These are phyloP conservation scores for Erpobdella octoculata DNA, from an alignment of 2,888 invertebrate genomes.

Conservation along the genomic window DNA sequence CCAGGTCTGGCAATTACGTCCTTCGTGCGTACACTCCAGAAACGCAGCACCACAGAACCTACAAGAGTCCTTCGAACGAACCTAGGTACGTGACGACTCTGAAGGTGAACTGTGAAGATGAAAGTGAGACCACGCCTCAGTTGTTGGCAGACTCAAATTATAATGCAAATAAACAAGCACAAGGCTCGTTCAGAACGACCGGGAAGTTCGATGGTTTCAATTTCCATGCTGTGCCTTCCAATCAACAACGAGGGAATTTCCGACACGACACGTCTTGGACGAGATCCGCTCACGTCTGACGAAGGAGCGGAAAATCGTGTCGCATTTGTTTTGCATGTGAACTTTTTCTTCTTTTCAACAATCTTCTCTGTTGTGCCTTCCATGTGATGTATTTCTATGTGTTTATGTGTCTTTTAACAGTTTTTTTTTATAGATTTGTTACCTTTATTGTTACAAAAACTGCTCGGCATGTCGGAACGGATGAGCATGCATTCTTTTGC, in stretches of 20 bases:
- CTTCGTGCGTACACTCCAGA: not conserved
- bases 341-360: too few species aligned
- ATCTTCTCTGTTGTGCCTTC: too few species aligned
- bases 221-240: not conserved
- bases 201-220: not conserved
- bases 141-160: too few species aligned
- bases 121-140: not conserved
- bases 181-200: too few species aligned
- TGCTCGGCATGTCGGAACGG: too few species aligned
- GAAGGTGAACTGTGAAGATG: slow-evolving; percentile 17
- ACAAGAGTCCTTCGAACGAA: not conserved
- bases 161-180: too few species aligned
- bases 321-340: too few species aligned
- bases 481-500: too few species aligned
- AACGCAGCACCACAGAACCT: not conserved
- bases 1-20: not conserved
- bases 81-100: slow-evolving; percentile 15
- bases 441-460: too few species aligned
- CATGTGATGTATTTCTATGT: too few species aligned
- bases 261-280: not conserved
- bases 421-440: too few species aligned
- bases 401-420: too few species aligned
- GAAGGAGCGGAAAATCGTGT: not conserved
- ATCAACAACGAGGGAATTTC: not conserved
- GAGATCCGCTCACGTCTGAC: not conserved